Evolutionary conservation across 1,140 invertebrate genomes (phyloP).

Genomic region (Steinernema khuongi): DNA sequence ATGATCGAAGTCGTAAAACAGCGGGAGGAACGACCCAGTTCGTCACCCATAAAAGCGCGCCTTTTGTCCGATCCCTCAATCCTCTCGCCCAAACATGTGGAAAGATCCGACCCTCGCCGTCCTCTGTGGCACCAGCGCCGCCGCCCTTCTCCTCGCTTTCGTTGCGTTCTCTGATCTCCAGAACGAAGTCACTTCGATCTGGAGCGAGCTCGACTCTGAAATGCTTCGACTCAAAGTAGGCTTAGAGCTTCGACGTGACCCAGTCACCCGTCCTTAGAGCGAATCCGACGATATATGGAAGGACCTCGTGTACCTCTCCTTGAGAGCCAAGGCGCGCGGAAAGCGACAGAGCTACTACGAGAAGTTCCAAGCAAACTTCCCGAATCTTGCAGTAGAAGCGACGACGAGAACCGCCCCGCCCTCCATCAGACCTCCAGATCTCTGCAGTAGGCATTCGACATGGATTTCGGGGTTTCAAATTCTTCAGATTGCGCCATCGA

Average conservation of each 20-base stretch:
- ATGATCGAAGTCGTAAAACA: background rate
- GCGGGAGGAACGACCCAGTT: background rate
- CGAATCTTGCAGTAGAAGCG: constrained; percentile 17
- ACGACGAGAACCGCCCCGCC: background rate
- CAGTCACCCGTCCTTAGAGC: background rate
- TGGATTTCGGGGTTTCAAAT: constrained; percentile 5
- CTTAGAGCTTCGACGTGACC: background rate
- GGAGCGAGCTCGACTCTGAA: constrained; percentile 7
- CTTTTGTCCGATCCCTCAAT: background rate
- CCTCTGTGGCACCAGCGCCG: background rate
- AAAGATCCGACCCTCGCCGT: background rate
- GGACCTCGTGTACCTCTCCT: background rate
- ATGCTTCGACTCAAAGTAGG: background rate
- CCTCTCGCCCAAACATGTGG: background rate
- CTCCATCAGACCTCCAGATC: constrained; percentile 13
- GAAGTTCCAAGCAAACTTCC: constrained; percentile 14
- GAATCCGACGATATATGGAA: constrained; percentile 6
- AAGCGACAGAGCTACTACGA: constrained; percentile 32
- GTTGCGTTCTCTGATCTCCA: constrained; percentile 3
- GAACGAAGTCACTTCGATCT: constrained; percentile 16
- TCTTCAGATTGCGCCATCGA: constrained; percentile 25
- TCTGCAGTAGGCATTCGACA: constrained; percentile 22
- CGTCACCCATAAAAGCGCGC: background rate
- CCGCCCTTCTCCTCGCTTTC: background rate
- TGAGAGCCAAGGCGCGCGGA: background rate